phyloP scores from a whole-genome alignment of 2,113 vertebrate genomes.

The Camelus dromedarius region DNA sequence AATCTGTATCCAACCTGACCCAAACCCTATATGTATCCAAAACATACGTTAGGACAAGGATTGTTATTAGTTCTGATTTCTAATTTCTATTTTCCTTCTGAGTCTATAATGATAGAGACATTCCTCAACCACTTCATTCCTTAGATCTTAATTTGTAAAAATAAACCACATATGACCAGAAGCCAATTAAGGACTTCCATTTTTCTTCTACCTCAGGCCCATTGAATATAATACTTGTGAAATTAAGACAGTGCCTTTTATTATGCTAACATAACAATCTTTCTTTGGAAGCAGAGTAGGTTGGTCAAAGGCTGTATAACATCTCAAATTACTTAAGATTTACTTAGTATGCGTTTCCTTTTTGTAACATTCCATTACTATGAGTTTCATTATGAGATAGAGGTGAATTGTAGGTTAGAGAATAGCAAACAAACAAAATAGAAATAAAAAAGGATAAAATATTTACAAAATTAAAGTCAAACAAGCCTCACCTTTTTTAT shows the following conservation, averaged over 20 bases:
- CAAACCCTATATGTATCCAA: not conserved
- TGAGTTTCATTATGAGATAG: not conserved
- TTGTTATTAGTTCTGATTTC: not conserved
- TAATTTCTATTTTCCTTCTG: not conserved
- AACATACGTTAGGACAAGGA: not conserved
- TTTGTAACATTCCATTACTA: not conserved
- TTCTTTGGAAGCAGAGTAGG: not conserved
- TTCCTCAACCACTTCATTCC: not conserved
- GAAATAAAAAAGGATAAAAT: constrained; percentile 11
- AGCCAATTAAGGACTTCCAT: not conserved
- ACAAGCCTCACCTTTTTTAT: constrained; percentile 46
- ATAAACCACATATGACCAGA: not conserved
- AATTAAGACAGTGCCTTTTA: not conserved
- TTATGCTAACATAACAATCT: not conserved
- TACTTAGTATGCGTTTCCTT: constrained; percentile 23
- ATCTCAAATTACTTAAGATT: constrained; percentile 42
- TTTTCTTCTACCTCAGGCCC: not conserved
- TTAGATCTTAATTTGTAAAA: constrained; percentile 10
- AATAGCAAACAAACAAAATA: constrained; percentile 19
- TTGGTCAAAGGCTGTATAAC: not conserved
- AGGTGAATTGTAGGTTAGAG: not conserved
- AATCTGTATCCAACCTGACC: not conserved
- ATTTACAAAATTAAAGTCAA: constrained; percentile 46
- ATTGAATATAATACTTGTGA: not conserved
- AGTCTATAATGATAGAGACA: not conserved